Conservation (phyloP, 1,140 invertebrate species). For the Kradibia gibbosae region DNA sequence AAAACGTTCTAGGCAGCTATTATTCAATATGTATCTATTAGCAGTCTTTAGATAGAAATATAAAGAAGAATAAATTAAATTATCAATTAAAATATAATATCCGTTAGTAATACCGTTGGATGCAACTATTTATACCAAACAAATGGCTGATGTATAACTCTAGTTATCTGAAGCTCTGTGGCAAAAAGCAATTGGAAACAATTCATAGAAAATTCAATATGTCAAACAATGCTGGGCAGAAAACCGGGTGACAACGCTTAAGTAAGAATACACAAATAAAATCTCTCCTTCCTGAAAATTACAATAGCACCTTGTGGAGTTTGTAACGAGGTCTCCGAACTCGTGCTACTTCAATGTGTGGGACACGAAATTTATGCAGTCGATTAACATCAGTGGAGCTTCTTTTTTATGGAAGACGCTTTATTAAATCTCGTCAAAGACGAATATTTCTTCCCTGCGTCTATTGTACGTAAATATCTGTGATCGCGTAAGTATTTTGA, state of each 20-base stretch:
- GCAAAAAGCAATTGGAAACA: not conserved
- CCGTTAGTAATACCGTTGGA: not conserved
- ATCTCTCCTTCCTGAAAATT: not conserved
- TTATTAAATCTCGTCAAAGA: slow-evolving; percentile 17
- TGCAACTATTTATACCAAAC: too few relatives aligned
- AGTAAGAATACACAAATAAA: too few relatives aligned
- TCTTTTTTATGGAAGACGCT: not conserved
- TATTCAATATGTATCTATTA: not conserved
- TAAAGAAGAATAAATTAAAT: not conserved
- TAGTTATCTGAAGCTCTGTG: slow-evolving; percentile 35
- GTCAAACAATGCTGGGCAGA: too few relatives aligned
- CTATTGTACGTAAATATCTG: slow-evolving; percentile 23
- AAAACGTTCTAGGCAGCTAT: too few relatives aligned
- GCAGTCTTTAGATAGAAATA: not conserved
- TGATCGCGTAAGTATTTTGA: too few relatives aligned
- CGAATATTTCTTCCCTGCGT: not conserved
- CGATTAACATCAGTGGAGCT: slow-evolving; percentile 4
- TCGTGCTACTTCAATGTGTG: not conserved
- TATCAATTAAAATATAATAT: slow-evolving; percentile 11
- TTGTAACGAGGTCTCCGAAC: not conserved
- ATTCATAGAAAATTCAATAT: too few relatives aligned
- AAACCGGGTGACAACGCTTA: too few relatives aligned
- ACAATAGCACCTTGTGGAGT: not conserved
- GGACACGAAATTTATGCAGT: slow-evolving; percentile 20
- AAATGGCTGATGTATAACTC: too few relatives aligned